A percentile compares a stretch with the other conserved stretches of the same genome.
These are phyloP conservation scores for Probosciger aterrimus DNA, from an alignment of 2,113 vertebrate species.

Conservation along the genomic window DNA sequence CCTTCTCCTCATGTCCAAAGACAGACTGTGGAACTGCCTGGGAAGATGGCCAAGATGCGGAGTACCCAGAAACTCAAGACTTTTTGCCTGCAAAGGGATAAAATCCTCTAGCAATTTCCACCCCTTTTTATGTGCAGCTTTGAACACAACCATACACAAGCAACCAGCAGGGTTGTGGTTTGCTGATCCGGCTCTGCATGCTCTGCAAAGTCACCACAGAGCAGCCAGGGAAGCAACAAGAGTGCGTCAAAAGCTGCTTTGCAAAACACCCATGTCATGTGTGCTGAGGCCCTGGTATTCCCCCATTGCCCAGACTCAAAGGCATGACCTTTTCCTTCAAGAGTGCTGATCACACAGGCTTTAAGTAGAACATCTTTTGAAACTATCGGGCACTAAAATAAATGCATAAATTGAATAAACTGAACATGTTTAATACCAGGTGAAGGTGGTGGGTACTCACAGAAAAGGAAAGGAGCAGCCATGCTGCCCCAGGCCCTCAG, in stretches of 20 bases:
- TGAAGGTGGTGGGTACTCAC: background rate
- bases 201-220: slow-evolving; percentile 5
- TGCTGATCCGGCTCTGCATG: background rate
- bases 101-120: background rate
- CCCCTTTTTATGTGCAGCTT: slow-evolving; percentile 3
- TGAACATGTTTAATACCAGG: background rate
- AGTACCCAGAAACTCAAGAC: background rate
- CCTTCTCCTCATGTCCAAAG: background rate
- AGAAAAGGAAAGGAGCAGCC: background rate
- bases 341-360: background rate
- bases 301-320: background rate
- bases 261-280: slow-evolving; percentile 6
- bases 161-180: background rate
- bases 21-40: background rate
- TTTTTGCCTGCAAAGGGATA: accelerated
- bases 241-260: slow-evolving; percentile 2
- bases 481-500: accelerated
- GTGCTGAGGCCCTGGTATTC: background rate
- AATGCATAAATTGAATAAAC: background rate
- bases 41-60: background rate
- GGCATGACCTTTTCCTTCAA: background rate
- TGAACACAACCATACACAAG: background rate
- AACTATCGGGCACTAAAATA: background rate
- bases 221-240: background rate
- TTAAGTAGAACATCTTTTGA: background rate